Evolutionary conservation across 2,797 vertebrate genomes (phyloP).

Genomic region (Decapterus maruadsi): DNA sequence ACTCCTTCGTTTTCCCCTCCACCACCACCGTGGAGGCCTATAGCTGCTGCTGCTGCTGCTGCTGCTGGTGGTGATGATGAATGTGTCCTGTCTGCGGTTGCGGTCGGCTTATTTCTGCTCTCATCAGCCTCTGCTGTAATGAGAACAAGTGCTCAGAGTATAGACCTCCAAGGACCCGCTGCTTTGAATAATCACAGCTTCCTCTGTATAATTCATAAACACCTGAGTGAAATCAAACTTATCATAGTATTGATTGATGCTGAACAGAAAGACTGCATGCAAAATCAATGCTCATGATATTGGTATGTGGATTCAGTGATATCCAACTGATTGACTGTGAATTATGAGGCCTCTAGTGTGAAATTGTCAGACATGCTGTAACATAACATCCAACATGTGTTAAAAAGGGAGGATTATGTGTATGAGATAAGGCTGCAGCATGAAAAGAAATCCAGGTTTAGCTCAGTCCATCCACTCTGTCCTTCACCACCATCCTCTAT

Average conservation of each 20-base stretch:
- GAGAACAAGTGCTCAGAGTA: constrained; percentile 40
- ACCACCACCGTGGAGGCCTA: neutral
- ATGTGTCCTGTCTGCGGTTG: constrained; percentile 51
- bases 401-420: neutral
- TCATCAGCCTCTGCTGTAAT: constrained; percentile 63
- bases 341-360: constrained; percentile 9
- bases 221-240: constrained; percentile 12
- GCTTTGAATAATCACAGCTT: constrained; percentile 58
- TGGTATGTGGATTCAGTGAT: constrained; percentile 2
- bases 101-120: constrained; percentile 57
- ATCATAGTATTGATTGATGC: constrained; percentile 10
- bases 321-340: constrained; percentile 10
- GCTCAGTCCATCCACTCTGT: neutral
- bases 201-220: constrained; percentile 44
- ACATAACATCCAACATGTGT: neutral
- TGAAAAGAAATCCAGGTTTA: constrained; percentile 13
- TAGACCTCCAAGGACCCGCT: constrained; percentile 33
- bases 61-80: constrained; percentile 46
- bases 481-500: constrained; percentile 39
- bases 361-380: constrained; percentile 18
- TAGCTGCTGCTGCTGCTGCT: too few species aligned
- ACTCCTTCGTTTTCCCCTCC: constrained; percentile 4
- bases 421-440: neutral
- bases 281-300: neutral
- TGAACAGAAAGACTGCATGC: neutral